Evolutionary conservation across 2,797 vertebrate species (phyloP).

Genomic region (Falco naumanni): DNA sequence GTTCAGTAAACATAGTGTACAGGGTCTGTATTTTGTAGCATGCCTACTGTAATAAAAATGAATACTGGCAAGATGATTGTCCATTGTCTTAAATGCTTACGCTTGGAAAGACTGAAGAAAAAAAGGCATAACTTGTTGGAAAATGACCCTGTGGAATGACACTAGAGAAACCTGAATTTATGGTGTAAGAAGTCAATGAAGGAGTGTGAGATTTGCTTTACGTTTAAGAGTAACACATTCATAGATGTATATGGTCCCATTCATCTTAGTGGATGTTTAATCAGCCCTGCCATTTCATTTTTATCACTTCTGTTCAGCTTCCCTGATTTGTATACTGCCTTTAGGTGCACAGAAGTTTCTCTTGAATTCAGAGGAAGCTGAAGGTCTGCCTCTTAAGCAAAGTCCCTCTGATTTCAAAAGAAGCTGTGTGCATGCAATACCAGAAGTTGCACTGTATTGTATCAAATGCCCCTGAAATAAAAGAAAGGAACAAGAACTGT

Average conservation of each 20-base stretch:
- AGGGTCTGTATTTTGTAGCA: not conserved
- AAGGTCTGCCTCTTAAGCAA: not conserved
- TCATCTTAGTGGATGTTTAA: not conserved
- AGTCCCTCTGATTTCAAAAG: slow-evolving; percentile 9
- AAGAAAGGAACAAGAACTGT: not conserved
- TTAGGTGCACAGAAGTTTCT: not conserved
- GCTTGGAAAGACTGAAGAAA: not conserved
- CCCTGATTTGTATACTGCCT: not conserved
- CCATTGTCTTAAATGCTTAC: not conserved
- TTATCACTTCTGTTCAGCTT: not conserved
- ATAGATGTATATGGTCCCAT: not conserved
- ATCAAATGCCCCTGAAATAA: slow-evolving; percentile 9
- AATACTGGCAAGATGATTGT: not conserved
- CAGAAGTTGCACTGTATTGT: not conserved
- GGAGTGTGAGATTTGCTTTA: not conserved
- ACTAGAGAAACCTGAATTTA: not conserved
- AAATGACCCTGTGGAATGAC: not conserved
- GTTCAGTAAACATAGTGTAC: not conserved
- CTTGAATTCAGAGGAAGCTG: not conserved
- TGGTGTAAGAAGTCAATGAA: accelerated
- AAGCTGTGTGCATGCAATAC: not conserved
- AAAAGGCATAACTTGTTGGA: not conserved
- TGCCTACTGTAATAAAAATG: not conserved
- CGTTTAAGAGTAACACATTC: not conserved
- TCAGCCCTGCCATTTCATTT: not conserved